phyloP scores from a whole-genome alignment of 2,113 vertebrate genomes.

The Theropithecus gelada region DNA sequence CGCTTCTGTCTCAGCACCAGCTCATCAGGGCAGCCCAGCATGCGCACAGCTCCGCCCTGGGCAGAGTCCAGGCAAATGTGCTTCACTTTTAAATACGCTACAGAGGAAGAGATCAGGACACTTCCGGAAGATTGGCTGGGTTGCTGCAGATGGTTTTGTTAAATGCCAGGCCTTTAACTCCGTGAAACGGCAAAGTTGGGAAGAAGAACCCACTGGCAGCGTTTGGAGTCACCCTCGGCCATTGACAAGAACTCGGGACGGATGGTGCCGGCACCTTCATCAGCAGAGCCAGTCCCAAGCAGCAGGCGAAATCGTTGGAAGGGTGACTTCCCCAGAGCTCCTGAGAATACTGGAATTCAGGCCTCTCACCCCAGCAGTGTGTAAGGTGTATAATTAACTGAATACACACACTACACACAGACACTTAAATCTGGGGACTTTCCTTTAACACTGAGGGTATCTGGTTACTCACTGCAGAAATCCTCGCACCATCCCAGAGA shows the following conservation, averaged over 20 bases:
- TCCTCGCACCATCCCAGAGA: rapidly evolving
- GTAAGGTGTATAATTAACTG: slow-evolving; percentile 3
- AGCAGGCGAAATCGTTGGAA: no score
- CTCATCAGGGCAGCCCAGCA: background rate
- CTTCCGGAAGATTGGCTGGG: background rate
- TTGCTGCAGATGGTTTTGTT: background rate
- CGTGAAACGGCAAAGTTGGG: rapidly evolving
- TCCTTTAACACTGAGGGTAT: background rate
- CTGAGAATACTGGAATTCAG: background rate
- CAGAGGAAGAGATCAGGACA: slow-evolving; percentile 16
- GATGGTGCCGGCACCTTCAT: no score
- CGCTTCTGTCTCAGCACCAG: no score
- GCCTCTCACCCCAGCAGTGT: background rate
- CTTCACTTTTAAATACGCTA: slow-evolving; percentile 1
- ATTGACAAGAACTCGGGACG: no score
- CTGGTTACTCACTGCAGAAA: background rate
- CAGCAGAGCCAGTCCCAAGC: no score
- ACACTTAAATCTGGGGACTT: background rate
- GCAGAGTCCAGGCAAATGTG: background rate
- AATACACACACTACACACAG: background rate
- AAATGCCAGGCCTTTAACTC: background rate
- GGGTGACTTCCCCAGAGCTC: background rate
- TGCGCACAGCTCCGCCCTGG: background rate
- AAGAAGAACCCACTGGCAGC: background rate
- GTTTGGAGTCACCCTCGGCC: background rate